Evolutionary conservation across 2,797 vertebrate genomes (phyloP).

Genomic region (Pempheris klunzingeri): DNA sequence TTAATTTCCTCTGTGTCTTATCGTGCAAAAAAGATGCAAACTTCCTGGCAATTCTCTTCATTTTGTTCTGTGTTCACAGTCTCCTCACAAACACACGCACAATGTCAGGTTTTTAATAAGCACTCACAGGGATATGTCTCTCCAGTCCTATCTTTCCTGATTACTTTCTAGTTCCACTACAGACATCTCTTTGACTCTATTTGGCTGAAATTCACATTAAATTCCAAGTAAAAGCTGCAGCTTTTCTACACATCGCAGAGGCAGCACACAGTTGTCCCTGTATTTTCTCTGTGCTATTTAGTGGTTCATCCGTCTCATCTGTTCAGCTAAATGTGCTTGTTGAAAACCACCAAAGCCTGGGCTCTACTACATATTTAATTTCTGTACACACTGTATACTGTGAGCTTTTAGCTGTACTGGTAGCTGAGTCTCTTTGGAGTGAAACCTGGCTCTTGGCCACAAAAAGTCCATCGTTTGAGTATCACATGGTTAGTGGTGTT

Average conservation of each 20-base stretch:
- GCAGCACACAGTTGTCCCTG: conserved; percentile 59
- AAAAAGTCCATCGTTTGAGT: conserved; percentile 74
- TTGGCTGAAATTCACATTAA: conserved; percentile 50
- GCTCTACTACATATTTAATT: conserved; percentile 63
- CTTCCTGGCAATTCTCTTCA: neutral
- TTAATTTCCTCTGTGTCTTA: conserved; percentile 9
- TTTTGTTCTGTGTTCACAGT: conserved; percentile 50
- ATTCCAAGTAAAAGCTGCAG: conserved; percentile 38
- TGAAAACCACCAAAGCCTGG: conserved; percentile 69
- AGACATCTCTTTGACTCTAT: conserved; percentile 50
- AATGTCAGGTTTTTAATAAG: conserved; percentile 55
- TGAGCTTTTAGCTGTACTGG: conserved; percentile 64
- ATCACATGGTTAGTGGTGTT: conserved; percentile 81
- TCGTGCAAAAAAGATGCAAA: neutral
- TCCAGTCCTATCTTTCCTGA: conserved; percentile 36
- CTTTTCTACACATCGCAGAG: conserved; percentile 22
- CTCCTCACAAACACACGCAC: conserved; percentile 30
- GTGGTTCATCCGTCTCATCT: conserved; percentile 71
- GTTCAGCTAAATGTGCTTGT: conserved; percentile 73
- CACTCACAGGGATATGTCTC: conserved; percentile 25
- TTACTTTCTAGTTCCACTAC: conserved; percentile 24
- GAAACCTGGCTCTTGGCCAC: conserved; percentile 74
- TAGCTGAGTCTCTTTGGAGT: conserved; percentile 69
- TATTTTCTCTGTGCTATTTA: conserved; percentile 59
- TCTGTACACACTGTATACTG: conserved; percentile 64